Evolutionary conservation across 2,797 vertebrate species (phyloP), one percentile per base, ranked within the genome.

Genomic region (Mustela erminea): DNA sequence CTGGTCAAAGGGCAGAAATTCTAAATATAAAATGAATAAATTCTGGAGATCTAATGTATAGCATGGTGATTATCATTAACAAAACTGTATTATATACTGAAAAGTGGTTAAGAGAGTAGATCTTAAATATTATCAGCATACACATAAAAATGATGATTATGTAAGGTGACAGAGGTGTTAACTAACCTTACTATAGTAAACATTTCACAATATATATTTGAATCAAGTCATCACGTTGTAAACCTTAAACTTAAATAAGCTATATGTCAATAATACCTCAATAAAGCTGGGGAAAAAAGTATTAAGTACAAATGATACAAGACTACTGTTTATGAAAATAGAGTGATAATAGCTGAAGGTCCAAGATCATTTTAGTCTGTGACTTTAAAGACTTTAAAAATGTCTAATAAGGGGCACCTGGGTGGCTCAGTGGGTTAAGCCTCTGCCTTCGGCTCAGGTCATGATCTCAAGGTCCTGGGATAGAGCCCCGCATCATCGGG

Each of bases 331-430:
- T 66, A 93, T 21, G 60, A 66, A 88, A 95, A 93, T 2, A 62
- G 41, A 91, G 62, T 78, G n/a, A 95, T 14, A 21, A 85, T 46
- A 86, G 52, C 25, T 60, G 25, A 90, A 84, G 92, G 27, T 2
- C 43, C 46, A 88, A 78, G n/a, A 90, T 38, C 66, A 93, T 80
- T 75, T 90, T 70, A 90, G 60, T 90, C 25, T 43, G 15, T 64
- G 35, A 66, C 56, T 93, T 95, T 21, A 43, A 81, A 90, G 35
- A 66, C 56, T 93, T 95, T 21, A 43, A 81, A 90, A 86, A 95
- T 54, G n/a, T 74, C 20, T 92, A 74, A 82, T 82, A 66, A 92
- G 13, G 62, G 62, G 2, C 29, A 15, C 29, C 14, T 64, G 29
- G 29, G 27, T 32, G 60, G 29, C 62, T 64, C 29, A 62, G 25